Percentiles rank a stretch among this genome's conserved stretches.
Conservation (phyloP, 2,113 vertebrate genomes). For the Tauraco erythrolophus region DNA sequence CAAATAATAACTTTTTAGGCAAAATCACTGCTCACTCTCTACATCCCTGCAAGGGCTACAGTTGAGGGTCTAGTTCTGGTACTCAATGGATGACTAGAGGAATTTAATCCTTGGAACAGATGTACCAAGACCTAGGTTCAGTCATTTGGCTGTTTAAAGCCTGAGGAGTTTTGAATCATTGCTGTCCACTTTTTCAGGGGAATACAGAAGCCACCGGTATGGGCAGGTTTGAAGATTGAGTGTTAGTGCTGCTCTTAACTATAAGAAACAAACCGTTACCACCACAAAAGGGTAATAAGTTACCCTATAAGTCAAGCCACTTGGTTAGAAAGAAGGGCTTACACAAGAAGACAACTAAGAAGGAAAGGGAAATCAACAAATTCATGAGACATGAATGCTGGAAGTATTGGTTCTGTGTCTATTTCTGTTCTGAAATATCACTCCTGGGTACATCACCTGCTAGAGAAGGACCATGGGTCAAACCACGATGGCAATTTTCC, state of each 20-base stretch:
- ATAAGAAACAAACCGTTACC: fast-evolving
- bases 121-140: neutral
- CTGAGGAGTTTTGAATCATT: neutral
- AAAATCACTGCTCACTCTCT: neutral
- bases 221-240: neutral
- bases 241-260: neutral
- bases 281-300: neutral
- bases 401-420: neutral
- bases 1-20: neutral
- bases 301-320: neutral
- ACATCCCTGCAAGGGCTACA: neutral
- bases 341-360: neutral
- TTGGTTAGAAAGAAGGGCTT: neutral
- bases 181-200: neutral
- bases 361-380: neutral
- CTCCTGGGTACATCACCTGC: neutral
- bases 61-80: neutral
- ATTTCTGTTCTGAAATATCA: neutral
- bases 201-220: neutral
- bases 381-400: neutral
- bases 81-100: neutral
- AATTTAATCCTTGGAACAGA: neutral
- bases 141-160: neutral
- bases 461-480: neutral
- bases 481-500: neutral